Evolutionary conservation across 2,888 invertebrate genomes (phyloP), one percentile per base, ranked within the genome.

Genomic region (Sthenelais limicola): DNA sequence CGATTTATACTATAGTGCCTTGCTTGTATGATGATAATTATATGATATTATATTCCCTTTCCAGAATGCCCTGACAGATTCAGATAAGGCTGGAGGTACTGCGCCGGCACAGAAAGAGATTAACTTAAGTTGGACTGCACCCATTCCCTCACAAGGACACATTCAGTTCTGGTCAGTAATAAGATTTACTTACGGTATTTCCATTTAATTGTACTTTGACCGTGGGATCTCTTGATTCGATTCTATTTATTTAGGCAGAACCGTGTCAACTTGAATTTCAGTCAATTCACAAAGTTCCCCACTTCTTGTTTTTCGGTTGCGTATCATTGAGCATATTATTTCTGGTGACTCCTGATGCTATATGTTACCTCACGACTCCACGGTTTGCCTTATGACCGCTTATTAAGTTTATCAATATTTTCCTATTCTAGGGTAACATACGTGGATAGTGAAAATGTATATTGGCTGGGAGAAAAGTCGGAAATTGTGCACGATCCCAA

Each of bases 401-500:
- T 62, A 48, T 73, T 43, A 26, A 73, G 35, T 71, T 71, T 52
- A 71, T 48, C 70, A 62, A 15, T 30, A 28, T 58, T 58, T 30
- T n/a, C 32, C 15, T 52, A 5, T 32, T 56, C n/a, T 71, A 77
- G 77, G 68, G 77, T 73, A n/a, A 77, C 75, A 4, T 38, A 77
- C 5, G 71, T 77, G 4, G 66, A 35, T 18, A 21, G 18, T n/a
- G 51, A 28, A 12, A 72, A 81, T 7, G 74, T 68, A 3, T 85
- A 79, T 77, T 86, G 86, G 86, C 79, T 85, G 72, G 78, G 77
- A 32, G 85, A 85, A 75, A 80, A 80, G 71, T 86, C 86, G 0
- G 71, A 69, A 1, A 71, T 82, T 4, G 68, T 86, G 30, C 70
- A 75, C 48, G 84, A 83, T 56, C 76, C 77, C 2, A 68, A 67